Evolutionary conservation across 2,888 invertebrate species (phyloP), one percentile per base, ranked within the genome.

Genomic region (Romanomermis culicivorax): DNA sequence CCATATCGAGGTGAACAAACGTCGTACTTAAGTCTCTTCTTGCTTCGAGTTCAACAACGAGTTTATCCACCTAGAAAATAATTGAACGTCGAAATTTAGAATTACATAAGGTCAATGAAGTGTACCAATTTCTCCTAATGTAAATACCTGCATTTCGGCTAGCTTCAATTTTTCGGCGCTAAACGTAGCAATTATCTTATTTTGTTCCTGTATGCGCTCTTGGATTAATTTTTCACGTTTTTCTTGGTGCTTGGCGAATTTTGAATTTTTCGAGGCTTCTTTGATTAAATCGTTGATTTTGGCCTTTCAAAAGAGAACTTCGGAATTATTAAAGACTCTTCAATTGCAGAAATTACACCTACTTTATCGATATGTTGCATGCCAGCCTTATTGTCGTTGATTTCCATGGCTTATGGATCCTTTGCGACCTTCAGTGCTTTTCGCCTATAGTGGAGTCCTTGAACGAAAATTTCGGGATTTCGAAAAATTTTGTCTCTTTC

Each of bases 1-100:
- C 78, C 77, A 79, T 77, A 63, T 78, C 78, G 45, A 78, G 66
- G 61, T 78, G 77, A 2, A 77, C 75, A 51, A 76, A 71, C 2
- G 69, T 69, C 24, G 68, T 66, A 55, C 63, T 67, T 43, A 77
- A 63, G 62, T 75, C 71, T 54, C 75, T 63, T 4, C 58, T 56
- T 7, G 58, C 50, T 60, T 76, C 75, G 53, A 76, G 63, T 24
- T 65, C 62, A 30, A 60, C 60, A 29, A 72, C 61, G 26, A 74
- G 56, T 26, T 60, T 59, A 58, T 75, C 72, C 62, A 74, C 73
- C 76, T 77, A 60, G 26, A 58, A 60, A 57, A n/a, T n/a, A n/a
- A n/a, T n/a, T n/a, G n/a, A n/a, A n/a, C n/a, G 14, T 58, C 27
- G 24, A 56, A 29, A 56, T 20, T 56, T 14, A 54, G 3, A 23